phyloP scores from a whole-genome alignment of 2,888 invertebrate species.

The Mimachlamys varia region DNA sequence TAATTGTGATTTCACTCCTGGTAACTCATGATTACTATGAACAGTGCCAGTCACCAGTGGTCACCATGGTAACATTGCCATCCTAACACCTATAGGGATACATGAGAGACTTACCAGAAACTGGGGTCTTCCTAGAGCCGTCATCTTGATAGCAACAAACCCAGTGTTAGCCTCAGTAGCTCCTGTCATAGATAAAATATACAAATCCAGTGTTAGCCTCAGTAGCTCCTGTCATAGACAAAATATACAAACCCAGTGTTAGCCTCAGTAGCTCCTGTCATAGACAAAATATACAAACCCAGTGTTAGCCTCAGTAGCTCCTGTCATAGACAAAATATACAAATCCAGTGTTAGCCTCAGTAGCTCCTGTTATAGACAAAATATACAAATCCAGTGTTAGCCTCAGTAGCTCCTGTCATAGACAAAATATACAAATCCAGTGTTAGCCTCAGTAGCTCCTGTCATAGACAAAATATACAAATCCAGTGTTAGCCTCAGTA shows the following conservation, averaged over 20 bases:
- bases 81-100: neutral
- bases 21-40: no score
- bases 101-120: constrained; percentile 87
- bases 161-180: constrained; percentile 96
- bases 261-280: constrained; percentile 93
- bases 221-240: constrained; percentile 91
- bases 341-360: constrained; percentile 96
- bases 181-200: constrained; percentile 80
- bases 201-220: constrained; percentile 84
- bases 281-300: no score
- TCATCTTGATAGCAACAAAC: constrained; percentile 97
- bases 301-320: constrained; percentile 95
- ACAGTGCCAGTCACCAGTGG: no score
- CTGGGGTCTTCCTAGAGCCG: constrained; percentile 98
- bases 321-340: no score
- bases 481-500: constrained; percentile 95
- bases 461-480: no score
- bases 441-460: constrained; percentile 94
- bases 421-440: constrained; percentile 98
- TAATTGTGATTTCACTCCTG: no score
- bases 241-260: constrained; percentile 98
- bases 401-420: constrained; percentile 93
- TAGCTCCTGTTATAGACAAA: no score
- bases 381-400: constrained; percentile 98
- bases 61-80: neutral